Percentiles rank a stretch among this genome's conserved stretches.
Evolutionary conservation across 2,113 vertebrate species (phyloP).

Genomic region (Oncorhynchus tshawytscha): DNA sequence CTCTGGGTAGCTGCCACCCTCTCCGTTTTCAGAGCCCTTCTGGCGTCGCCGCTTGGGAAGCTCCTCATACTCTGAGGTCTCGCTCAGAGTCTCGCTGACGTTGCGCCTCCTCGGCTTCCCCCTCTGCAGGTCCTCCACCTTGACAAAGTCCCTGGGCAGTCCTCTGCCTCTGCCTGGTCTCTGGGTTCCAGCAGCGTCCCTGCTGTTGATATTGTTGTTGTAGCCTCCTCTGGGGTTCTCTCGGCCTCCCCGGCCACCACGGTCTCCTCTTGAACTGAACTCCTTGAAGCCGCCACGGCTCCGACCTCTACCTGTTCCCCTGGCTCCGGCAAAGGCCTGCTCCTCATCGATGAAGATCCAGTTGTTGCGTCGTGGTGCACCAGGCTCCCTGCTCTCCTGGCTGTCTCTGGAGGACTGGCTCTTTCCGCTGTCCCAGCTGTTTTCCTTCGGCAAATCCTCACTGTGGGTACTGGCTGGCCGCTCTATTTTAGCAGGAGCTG

Average conservation of each 20-base stretch:
- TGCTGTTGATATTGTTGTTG: constrained; percentile 57
- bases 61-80: constrained; percentile 93
- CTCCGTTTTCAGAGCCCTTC: constrained; percentile 81
- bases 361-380: constrained; percentile 86
- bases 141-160: constrained; percentile 77
- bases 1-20: constrained; percentile 70
- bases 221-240: constrained; percentile 65
- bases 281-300: constrained; percentile 89
- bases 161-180: constrained; percentile 78
- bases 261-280: constrained; percentile 83
- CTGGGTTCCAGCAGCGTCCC: constrained; percentile 49
- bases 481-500: constrained; percentile 64
- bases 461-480: constrained; percentile 60
- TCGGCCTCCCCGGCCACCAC: constrained; percentile 7
- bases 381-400: constrained; percentile 64
- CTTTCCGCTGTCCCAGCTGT: constrained; percentile 75
- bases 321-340: constrained; percentile 85
- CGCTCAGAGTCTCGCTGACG: constrained; percentile 92
- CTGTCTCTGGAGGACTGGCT: constrained; percentile 67
- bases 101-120: constrained; percentile 87
- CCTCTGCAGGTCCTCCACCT: constrained; percentile 82
- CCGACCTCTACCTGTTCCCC: constrained; percentile 81
- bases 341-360: constrained; percentile 99
- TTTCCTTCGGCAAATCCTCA: constrained; percentile 78
- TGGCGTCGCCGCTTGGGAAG: constrained; percentile 91